phyloP scores from a whole-genome alignment of 2,797 vertebrate species.

The Schizothorax lantsangensis region DNA sequence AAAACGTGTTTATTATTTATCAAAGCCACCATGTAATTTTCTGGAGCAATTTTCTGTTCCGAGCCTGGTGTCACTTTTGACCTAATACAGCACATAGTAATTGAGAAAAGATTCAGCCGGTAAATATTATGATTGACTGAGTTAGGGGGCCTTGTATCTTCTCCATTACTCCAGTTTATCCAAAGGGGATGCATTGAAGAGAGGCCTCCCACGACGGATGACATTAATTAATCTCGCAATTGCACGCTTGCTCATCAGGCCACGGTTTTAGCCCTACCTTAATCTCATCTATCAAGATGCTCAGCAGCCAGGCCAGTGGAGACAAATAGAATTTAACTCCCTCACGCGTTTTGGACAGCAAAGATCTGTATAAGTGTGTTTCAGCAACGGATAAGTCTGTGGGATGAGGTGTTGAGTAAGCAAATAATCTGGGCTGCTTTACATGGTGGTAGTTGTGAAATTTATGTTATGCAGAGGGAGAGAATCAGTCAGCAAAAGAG shows the following conservation, averaged over 20 bases:
- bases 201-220: background rate
- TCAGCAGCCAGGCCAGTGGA: conserved; percentile 1
- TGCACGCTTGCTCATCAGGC: conserved; percentile 20
- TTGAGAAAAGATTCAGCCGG: conserved; percentile 14
- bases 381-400: background rate
- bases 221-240: conserved; percentile 36
- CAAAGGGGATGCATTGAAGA: conserved; percentile 15
- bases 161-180: conserved; percentile 22
- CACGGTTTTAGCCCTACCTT: conserved; percentile 8
- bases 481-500: conserved; percentile 4
- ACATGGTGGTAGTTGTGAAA: background rate
- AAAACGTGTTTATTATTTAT: conserved; percentile 52
- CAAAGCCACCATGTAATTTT: conserved; percentile 40
- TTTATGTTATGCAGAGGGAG: background rate
- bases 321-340: background rate
- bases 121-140: conserved; percentile 40
- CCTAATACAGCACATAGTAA: conserved; percentile 21
- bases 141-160: background rate
- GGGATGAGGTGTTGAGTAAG: conserved; percentile 24
- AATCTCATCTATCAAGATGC: conserved; percentile 28
- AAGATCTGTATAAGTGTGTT: conserved; percentile 9
- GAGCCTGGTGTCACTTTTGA: conserved; percentile 2
- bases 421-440: background rate
- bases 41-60: conserved; percentile 23
- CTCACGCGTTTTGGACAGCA: conserved; percentile 6